A percentile compares a stretch with the other conserved stretches of the same genome.
Conservation (phyloP, 2,888 invertebrate species). For the Troglohyphantes excavatus region DNA sequence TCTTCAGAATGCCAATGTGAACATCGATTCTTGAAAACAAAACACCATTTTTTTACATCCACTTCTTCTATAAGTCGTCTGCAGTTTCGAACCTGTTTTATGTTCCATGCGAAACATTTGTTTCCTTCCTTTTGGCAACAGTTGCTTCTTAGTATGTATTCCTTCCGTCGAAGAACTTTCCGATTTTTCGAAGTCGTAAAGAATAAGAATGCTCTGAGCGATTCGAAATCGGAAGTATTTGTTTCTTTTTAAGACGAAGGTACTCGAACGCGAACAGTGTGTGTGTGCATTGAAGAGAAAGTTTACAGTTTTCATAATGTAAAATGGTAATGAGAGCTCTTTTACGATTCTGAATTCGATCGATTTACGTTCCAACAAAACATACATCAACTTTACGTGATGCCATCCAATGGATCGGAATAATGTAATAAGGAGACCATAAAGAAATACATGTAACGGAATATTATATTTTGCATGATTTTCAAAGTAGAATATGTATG, state of each 20-base stretch:
- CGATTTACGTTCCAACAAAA: neutral
- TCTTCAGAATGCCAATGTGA: slow-evolving; percentile 50
- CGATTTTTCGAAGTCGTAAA: slow-evolving; percentile 43
- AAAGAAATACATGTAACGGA: too few relatives aligned
- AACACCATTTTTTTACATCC: slow-evolving; percentile 9
- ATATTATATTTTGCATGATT: too few relatives aligned
- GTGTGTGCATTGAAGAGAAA: neutral
- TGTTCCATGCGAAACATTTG: slow-evolving; percentile 32
- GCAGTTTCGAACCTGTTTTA: slow-evolving; percentile 37
- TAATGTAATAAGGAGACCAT: neutral
- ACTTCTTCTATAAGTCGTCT: slow-evolving; percentile 18
- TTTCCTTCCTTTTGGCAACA: slow-evolving; percentile 48
- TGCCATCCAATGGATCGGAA: neutral
- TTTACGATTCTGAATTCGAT: neutral
- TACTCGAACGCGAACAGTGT: neutral
- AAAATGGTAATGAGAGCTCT: neutral
- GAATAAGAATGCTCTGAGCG: slow-evolving; percentile 31
- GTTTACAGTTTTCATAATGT: neutral
- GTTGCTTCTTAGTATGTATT: slow-evolving; percentile 60
- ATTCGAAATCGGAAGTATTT: slow-evolving; percentile 33
- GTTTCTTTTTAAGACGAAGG: neutral
- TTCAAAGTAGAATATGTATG: too few relatives aligned
- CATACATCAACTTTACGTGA: neutral
- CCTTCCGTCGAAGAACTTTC: slow-evolving; percentile 33
- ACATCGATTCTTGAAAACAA: slow-evolving; percentile 33